A percentile compares a stretch with the other conserved stretches of the same genome.
phyloP scores from a whole-genome alignment of 2,888 invertebrate species.

The Parnassius glacialis region DNA sequence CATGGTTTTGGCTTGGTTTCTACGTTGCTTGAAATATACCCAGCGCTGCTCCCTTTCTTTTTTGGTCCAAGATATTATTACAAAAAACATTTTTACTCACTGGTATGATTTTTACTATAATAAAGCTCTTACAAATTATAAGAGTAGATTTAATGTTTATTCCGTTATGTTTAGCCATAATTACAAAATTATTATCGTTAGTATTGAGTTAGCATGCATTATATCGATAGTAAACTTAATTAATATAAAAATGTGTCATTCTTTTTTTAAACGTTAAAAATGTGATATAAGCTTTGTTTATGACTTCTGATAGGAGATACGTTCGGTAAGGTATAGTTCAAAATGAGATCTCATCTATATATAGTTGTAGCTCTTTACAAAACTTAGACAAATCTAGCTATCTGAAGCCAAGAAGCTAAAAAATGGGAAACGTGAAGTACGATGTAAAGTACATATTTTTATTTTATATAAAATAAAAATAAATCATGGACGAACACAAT shows the following conservation, averaged over 20 bases:
- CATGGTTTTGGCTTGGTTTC: too few species aligned
- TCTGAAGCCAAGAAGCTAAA: constrained; percentile 77
- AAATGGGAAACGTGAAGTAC: constrained; percentile 50
- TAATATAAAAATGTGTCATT: constrained; percentile 9
- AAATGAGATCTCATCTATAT: constrained; percentile 78
- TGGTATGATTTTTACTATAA: too few species aligned
- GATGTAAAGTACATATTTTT: constrained; percentile 28
- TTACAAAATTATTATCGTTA: too few species aligned
- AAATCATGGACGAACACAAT: too few species aligned
- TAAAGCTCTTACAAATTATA: too few species aligned
- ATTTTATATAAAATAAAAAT: constrained; percentile 37
- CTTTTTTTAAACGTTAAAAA: constrained; percentile 56
- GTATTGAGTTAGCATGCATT: too few species aligned
- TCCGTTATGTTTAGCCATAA: too few species aligned
- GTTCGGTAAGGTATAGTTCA: constrained; percentile 74
- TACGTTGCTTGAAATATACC: too few species aligned
- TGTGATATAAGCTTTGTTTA: constrained; percentile 72
- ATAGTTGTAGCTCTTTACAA: constrained; percentile 70
- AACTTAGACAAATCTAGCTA: constrained; percentile 72
- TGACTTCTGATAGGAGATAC: constrained; percentile 53
- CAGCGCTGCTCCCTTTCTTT: too few species aligned
- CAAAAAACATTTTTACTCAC: too few species aligned
- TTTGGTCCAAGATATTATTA: too few species aligned
- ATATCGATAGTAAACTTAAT: not conserved
- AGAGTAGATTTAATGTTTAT: too few species aligned